Evolutionary conservation across 2,113 vertebrate species (phyloP).

Genomic region (Chloropsis cyanopogon): DNA sequence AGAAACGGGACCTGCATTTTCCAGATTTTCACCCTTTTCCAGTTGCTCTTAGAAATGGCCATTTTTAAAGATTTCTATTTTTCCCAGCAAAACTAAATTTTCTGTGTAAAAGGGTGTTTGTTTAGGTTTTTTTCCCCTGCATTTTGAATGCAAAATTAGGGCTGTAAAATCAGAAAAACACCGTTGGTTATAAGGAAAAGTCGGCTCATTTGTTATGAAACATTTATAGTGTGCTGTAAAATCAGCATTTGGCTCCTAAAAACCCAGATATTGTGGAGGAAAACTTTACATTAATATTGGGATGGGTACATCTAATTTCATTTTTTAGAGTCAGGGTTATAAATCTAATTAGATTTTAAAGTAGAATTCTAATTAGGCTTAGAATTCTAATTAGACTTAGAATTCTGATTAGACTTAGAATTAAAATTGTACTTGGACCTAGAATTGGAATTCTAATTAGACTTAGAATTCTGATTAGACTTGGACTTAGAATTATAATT

Average conservation of each 20-base stretch:
- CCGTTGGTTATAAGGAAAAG: background rate
- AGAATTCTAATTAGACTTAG: background rate
- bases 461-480: background rate
- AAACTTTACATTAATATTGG: background rate
- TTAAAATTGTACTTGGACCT: background rate
- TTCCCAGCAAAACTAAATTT: background rate
- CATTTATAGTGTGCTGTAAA: background rate
- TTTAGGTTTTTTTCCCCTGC: fast-evolving
- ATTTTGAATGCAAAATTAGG: background rate
- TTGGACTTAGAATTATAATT: background rate
- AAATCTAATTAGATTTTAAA: background rate
- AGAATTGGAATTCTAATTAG: background rate
- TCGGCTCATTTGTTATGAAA: background rate
- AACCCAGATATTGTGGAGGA: background rate
- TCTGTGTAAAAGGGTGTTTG: background rate
- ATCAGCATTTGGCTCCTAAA: background rate
- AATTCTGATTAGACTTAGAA: background rate
- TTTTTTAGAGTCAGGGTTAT: background rate
- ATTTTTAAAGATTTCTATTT: background rate
- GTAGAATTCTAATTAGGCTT: background rate
- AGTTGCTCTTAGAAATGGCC: background rate
- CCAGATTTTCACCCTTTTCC: background rate
- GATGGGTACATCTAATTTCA: background rate
- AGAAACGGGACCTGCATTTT: fast-evolving
- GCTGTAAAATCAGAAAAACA: background rate